Evolutionary conservation across 2,113 vertebrate species (phyloP).

Genomic region (Odocoileus hemionus): DNA sequence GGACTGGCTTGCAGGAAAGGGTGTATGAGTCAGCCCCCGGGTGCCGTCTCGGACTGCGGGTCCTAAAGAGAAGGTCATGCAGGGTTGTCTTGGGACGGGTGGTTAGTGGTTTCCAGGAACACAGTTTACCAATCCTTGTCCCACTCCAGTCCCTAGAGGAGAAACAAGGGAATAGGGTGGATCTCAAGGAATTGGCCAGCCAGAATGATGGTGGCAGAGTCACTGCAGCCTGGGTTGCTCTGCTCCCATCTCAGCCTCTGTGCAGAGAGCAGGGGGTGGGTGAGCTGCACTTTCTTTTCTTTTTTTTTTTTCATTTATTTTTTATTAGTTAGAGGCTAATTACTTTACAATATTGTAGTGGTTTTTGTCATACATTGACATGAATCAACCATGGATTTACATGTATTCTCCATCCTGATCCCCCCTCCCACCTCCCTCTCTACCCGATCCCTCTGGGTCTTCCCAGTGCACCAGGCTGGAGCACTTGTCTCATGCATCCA

Average conservation of each 20-base stretch:
- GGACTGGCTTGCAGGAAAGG: neutral
- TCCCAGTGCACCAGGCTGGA: no score
- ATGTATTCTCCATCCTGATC: no score
- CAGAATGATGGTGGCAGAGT: neutral
- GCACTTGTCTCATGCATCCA: no score
- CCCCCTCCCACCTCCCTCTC: no score
- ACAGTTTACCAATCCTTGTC: neutral
- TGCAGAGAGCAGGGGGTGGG: rapidly evolving
- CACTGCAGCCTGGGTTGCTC: neutral
- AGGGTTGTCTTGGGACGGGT: neutral
- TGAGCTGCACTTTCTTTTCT: neutral
- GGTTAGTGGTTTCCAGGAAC: neutral
- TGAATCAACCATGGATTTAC: no score
- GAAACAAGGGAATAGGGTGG: neutral
- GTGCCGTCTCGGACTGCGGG: neutral
- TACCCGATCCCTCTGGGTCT: no score
- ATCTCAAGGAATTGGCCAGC: neutral
- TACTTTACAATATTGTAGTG: no score
- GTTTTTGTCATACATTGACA: no score
- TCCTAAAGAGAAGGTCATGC: neutral
- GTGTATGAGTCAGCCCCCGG: neutral
- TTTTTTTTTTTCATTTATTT: no score
- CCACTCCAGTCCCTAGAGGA: neutral
- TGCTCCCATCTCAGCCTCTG: no score
- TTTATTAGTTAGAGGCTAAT: no score